Conservation (phyloP, 2,797 vertebrate genomes). For the Botia kubotai region DNA sequence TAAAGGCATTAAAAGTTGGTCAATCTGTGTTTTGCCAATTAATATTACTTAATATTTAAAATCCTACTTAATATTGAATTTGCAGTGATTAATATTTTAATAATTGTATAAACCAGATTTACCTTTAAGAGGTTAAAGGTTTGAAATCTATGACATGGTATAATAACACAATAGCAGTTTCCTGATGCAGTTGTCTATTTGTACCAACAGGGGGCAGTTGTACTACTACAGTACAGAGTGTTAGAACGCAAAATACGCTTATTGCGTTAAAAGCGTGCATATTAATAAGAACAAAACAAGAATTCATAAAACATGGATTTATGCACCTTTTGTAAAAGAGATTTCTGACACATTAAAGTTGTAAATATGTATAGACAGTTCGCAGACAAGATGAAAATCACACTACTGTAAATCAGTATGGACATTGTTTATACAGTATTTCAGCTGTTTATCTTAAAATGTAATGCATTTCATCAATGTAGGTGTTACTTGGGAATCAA, state of each 20-base stretch:
- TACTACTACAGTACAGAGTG: not conserved
- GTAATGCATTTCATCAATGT: no score
- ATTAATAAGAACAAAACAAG: not conserved
- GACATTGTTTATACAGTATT: not conserved
- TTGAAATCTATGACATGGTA: not conserved
- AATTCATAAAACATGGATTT: not conserved
- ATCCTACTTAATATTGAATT: not conserved
- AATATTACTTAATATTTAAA: no score
- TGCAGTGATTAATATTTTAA: not conserved
- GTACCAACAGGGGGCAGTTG: slow-evolving; percentile 1
- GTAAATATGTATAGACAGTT: not conserved
- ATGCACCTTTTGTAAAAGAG: not conserved
- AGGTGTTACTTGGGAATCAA: no score
- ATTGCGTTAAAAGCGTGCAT: not conserved
- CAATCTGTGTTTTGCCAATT: not conserved
- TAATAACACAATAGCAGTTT: no score
- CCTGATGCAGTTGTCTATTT: not conserved
- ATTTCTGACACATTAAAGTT: not conserved
- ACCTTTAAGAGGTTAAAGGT: not conserved
- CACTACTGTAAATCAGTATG: not conserved
- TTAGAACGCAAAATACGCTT: not conserved
- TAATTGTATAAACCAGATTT: not conserved
- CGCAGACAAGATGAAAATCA: not conserved
- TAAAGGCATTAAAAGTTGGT: not conserved
- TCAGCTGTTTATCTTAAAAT: not conserved